phyloP scores from a whole-genome alignment of 2,888 invertebrate species.

The Sinodicranocentrus sp. region DNA sequence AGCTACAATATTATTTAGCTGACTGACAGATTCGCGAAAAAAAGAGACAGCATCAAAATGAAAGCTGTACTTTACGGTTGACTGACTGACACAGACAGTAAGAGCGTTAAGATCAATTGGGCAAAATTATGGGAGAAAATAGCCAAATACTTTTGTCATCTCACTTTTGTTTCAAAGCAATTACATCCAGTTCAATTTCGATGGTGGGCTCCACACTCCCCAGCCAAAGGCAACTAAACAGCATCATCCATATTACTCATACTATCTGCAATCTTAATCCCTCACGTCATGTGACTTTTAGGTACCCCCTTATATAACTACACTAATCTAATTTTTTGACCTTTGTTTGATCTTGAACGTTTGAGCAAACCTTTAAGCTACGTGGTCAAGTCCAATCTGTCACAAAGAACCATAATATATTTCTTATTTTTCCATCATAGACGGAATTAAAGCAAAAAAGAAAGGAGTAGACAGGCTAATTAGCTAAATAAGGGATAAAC shows the following conservation, averaged over 20 bases:
- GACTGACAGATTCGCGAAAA: slow-evolving; percentile 46
- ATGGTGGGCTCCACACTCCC: too few relatives aligned
- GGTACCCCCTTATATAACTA: neutral
- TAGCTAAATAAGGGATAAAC: slow-evolving; percentile 71
- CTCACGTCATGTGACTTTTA: too few relatives aligned
- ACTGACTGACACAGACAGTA: slow-evolving; percentile 48
- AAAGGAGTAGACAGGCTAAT: slow-evolving; percentile 68
- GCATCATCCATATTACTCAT: too few relatives aligned
- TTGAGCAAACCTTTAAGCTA: neutral
- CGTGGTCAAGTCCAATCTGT: slow-evolving; percentile 55
- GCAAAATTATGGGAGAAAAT: neutral
- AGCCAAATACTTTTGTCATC: too few relatives aligned
- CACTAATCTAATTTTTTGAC: slow-evolving; percentile 44
- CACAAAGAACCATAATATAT: slow-evolving; percentile 41
- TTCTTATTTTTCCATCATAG: slow-evolving; percentile 27
- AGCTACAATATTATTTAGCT: slow-evolving; percentile 22
- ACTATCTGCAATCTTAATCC: too few relatives aligned
- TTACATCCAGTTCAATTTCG: neutral
- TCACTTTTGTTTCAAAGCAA: neutral
- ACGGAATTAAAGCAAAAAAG: slow-evolving; percentile 42
- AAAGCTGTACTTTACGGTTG: slow-evolving; percentile 21
- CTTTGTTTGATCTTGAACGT: slow-evolving; percentile 65
- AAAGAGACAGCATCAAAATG: slow-evolving; percentile 29
- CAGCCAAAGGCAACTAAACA: too few relatives aligned
- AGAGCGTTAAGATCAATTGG: slow-evolving; percentile 12